Evolutionary conservation across 2,888 invertebrate genomes (phyloP), one percentile per base, ranked within the genome.

Genomic region (Lepetodrilus schrolli): DNA sequence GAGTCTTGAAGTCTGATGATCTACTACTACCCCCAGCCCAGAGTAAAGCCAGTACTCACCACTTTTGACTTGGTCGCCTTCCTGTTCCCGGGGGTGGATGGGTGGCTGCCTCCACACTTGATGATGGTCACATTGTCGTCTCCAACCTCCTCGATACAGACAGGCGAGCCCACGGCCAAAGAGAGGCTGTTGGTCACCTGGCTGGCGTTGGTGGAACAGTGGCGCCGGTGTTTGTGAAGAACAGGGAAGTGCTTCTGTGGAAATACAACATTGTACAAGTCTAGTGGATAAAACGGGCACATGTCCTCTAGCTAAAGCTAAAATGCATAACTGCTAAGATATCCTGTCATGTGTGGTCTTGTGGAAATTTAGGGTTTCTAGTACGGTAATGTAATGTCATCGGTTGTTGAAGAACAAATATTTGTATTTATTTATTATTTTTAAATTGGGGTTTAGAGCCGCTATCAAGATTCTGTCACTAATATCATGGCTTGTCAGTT

Each of bases 171-270:
- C 13, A 83, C 43, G 30, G 74, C 73, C 81, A 80, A 83, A 17
- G 75, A 74, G 20, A 84, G 26, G 5, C 70, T 76, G 5, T 48
- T 47, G 0, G 70, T 74, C 10, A 74, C 50, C n/a, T 69, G 58
- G 37, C 74, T 73, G 2, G 66, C 58, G 10, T 83, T 82, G 43
- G 77, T 76, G 0, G 80, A 75, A 4, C 75, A 75, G 20, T 78
- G 80, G 30, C 82, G 79, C 26, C 78, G 82, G 66, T 78, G 68
- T 48, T 73, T 78, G 17, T 80, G 74, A 49, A 84, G 73, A 37
- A 80, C 73, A 13, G 82, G 80, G 68, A 84, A 81, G 43, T 82
- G 82, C 76, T 83, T 83, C 83, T 82, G 80, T 10, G n/a, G n/a
- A n/a, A n/a, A n/a, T n/a, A n/a, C n/a, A n/a, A n/a, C n/a, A n/a